Percentiles rank a stretch among this genome's conserved stretches.
These are phyloP conservation scores for Chrysolina haemoptera DNA, from an alignment of 2,888 invertebrate species.

Conservation along the genomic window DNA sequence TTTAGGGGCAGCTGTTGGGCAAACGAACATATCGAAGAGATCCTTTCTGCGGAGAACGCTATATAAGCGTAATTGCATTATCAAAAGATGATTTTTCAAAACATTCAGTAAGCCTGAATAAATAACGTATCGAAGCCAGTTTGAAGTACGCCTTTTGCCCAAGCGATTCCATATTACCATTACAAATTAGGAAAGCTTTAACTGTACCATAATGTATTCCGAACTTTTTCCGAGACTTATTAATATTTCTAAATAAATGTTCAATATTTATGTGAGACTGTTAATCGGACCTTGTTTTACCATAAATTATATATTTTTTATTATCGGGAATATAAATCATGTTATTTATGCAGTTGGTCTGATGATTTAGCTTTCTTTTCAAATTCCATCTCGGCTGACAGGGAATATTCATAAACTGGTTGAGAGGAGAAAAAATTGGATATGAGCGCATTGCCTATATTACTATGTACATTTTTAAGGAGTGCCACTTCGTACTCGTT, in stretches of 20 bases:
- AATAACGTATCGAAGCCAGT: background rate
- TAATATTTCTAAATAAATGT: conserved; percentile 50
- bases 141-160: conserved; percentile 4
- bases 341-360: conserved; percentile 48
- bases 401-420: conserved; percentile 54
- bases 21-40: no score
- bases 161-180: conserved; percentile 39
- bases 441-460: conserved; percentile 38
- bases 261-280: conserved; percentile 51
- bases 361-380: conserved; percentile 52
- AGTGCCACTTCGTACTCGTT: conserved; percentile 38
- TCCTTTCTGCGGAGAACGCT: no score
- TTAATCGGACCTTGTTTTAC: conserved; percentile 47
- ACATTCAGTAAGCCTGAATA: background rate
- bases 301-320: conserved; percentile 54
- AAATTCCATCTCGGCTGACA: conserved; percentile 48
- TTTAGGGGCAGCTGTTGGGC: no score
- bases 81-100: background rate
- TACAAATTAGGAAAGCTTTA: conserved; percentile 47
- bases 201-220: conserved; percentile 46
- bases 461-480: conserved; percentile 42
- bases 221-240: conserved; percentile 46
- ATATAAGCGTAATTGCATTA: background rate
- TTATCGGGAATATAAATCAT: conserved; percentile 48
- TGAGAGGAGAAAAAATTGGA: conserved; percentile 37